phyloP scores from a whole-genome alignment of 2,113 vertebrate genomes.

The Chaetodon auriga region DNA sequence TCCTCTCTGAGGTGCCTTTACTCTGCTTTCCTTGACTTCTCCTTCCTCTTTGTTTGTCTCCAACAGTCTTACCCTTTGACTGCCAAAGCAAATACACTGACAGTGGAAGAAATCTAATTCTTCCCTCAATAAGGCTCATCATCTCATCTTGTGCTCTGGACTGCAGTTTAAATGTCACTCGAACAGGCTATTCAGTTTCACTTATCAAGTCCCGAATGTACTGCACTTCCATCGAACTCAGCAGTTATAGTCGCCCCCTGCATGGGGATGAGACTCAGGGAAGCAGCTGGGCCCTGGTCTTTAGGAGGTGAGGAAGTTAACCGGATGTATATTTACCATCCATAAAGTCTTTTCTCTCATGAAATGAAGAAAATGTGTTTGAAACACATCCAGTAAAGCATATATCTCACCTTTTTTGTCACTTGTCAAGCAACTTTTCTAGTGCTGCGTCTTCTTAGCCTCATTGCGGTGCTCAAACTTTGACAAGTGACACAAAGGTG shows the following conservation, averaged over 20 bases:
- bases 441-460: background rate
- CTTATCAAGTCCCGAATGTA: background rate
- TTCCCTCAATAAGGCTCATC: background rate
- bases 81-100: conserved; percentile 41
- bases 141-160: conserved; percentile 1
- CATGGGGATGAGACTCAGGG: background rate
- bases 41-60: conserved; percentile 47
- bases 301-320: conserved; percentile 17
- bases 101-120: conserved; percentile 19
- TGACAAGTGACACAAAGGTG: background rate
- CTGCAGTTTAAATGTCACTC: conserved; percentile 11
- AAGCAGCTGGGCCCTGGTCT: background rate
- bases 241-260: too few species aligned
- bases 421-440: background rate
- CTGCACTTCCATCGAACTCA: background rate
- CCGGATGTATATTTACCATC: conserved; percentile 6
- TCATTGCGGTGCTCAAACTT: background rate
- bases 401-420: background rate
- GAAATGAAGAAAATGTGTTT: background rate
- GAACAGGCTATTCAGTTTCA: background rate
- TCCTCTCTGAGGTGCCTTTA: conserved; percentile 47
- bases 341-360: background rate
- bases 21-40: conserved; percentile 42
- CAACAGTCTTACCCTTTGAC: conserved; percentile 12
- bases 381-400: background rate